These are phyloP conservation scores for Hemistola chrysoprasaria DNA, from an alignment of 2,888 invertebrate genomes.

Conservation along the genomic window DNA sequence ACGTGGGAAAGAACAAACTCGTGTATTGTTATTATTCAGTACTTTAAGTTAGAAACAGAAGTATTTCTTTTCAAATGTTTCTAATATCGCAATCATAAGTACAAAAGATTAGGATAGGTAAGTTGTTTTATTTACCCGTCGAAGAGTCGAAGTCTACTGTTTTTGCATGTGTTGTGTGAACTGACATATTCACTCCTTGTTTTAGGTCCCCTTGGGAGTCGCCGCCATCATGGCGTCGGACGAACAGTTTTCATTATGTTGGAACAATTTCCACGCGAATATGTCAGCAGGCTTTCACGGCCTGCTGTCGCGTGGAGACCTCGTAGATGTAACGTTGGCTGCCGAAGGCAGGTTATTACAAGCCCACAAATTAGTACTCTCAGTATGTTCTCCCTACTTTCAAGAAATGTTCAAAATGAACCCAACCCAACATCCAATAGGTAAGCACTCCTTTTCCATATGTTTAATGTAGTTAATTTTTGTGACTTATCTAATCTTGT, in stretches of 20 bases:
- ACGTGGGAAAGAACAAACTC: slow-evolving; percentile 60
- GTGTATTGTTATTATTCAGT: slow-evolving; percentile 55
- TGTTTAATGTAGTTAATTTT: too few relatives aligned
- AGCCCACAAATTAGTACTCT: slow-evolving; percentile 87
- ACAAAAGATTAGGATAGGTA: slow-evolving; percentile 79
- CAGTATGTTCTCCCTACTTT: slow-evolving; percentile 88
- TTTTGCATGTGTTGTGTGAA: neutral
- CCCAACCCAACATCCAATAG: slow-evolving; percentile 86
- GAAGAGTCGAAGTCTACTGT: neutral
- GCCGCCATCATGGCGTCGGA: slow-evolving; percentile 87
- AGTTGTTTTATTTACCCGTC: slow-evolving; percentile 11
- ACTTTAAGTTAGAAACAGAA: slow-evolving; percentile 35
- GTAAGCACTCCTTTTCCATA: slow-evolving; percentile 53
- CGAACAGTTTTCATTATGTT: slow-evolving; percentile 88
- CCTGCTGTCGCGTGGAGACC: slow-evolving; percentile 85
- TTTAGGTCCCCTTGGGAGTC: slow-evolving; percentile 60
- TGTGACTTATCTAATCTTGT: neutral
- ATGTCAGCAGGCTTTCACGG: slow-evolving; percentile 88
- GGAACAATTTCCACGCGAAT: slow-evolving; percentile 89
- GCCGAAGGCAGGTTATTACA: slow-evolving; percentile 87
- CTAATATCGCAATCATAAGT: slow-evolving; percentile 73
- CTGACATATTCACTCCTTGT: neutral
- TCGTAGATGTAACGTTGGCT: slow-evolving; percentile 87
- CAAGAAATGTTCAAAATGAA: slow-evolving; percentile 88
- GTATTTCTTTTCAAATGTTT: slow-evolving; percentile 67